Evolutionary conservation across 2,797 vertebrate species (phyloP).

Genomic region (Sarcoramphus papa): DNA sequence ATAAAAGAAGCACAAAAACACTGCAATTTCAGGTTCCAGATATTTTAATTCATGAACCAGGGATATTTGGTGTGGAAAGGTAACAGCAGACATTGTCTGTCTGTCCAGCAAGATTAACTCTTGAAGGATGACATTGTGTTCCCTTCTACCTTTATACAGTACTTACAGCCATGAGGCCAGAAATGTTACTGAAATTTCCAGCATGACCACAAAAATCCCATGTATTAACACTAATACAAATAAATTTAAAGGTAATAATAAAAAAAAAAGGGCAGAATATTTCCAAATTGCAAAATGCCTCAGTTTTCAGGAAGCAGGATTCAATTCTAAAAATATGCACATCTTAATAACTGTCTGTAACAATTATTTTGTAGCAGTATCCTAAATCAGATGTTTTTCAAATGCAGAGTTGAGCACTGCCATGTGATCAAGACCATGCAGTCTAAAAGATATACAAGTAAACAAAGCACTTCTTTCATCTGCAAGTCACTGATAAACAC

Average conservation of each 20-base stretch:
- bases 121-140: neutral
- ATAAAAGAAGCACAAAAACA: neutral
- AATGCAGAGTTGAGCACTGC: neutral
- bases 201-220: neutral
- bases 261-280: neutral
- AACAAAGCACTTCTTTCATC: constrained; percentile 31
- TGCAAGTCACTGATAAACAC: neutral
- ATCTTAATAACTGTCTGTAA: neutral
- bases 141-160: neutral
- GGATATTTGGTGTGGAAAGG: neutral
- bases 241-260: neutral
- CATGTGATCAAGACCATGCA: neutral
- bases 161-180: neutral
- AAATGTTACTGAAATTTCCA: neutral
- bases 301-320: neutral
- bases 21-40: neutral
- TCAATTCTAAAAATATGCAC: neutral
- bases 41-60: neutral
- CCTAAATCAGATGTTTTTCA: neutral
- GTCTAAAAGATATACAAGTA: neutral
- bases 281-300: neutral
- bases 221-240: neutral
- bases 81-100: neutral
- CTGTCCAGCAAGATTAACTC: neutral
- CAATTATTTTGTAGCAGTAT: neutral